Evolutionary conservation across 2,113 vertebrate genomes (phyloP).

Genomic region (Acinonyx jubatus): DNA sequence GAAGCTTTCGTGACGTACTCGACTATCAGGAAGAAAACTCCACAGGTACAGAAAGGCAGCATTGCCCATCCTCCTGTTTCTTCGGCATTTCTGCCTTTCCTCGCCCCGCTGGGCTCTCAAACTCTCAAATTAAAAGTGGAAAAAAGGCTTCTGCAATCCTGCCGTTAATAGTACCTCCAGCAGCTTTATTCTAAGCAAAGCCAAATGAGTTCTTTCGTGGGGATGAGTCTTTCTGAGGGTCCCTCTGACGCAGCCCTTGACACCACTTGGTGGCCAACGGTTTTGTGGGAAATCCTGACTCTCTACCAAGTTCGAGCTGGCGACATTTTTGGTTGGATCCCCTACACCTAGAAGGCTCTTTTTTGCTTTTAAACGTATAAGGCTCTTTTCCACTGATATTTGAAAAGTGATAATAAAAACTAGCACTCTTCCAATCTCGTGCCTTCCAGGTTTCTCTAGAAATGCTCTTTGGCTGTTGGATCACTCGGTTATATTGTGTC

Average conservation of each 20-base stretch:
- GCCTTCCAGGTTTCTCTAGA: not conserved
- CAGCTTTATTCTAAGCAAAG: not conserved
- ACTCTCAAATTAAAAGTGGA: conserved; percentile 49
- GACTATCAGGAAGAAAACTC: conserved; percentile 25
- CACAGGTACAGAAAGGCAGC: not conserved
- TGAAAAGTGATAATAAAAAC: not conserved
- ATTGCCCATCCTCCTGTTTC: conserved; percentile 23
- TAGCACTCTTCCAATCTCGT: not conserved
- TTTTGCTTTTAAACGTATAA: not conserved
- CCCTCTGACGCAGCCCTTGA: not conserved
- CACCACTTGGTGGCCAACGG: not conserved
- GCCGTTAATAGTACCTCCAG: not conserved
- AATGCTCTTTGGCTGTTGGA: not conserved
- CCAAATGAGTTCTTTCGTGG: not conserved
- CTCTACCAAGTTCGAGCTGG: not conserved
- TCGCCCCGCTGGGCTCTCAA: conserved; percentile 55
- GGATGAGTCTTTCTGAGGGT: not conserved
- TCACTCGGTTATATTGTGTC: not conserved
- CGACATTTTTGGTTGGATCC: not conserved
- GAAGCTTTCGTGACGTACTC: not conserved
- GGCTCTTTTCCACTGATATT: not conserved
- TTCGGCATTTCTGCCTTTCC: not conserved
- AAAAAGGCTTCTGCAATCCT: not conserved
- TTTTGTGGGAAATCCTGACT: not conserved
- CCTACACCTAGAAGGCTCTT: not conserved